A percentile compares a stretch with the other conserved stretches of the same genome.
Evolutionary conservation across 2,113 vertebrate genomes (phyloP).

Genomic region (Scophthalmus maximus): DNA sequence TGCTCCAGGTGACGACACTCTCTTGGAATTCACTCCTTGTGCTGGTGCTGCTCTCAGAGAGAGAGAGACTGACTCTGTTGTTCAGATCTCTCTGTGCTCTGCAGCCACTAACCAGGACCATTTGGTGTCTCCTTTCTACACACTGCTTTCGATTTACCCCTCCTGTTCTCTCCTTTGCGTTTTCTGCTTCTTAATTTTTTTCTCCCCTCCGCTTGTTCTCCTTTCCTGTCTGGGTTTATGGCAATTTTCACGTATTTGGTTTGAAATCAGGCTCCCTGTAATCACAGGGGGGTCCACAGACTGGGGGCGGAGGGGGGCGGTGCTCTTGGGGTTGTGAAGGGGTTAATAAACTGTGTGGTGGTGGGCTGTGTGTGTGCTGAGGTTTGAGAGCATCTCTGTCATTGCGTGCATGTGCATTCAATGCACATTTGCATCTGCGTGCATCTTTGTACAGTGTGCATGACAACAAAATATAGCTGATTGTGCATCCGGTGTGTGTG

Average conservation of each 20-base stretch:
- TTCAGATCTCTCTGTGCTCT: slow-evolving; percentile 71
- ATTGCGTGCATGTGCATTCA: slow-evolving; percentile 13
- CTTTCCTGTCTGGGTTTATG: slow-evolving; percentile 63
- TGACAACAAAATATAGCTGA: slow-evolving; percentile 5
- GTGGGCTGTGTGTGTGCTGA: not conserved
- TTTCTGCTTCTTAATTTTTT: slow-evolving; percentile 25
- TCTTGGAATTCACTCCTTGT: slow-evolving; percentile 85
- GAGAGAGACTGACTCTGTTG: slow-evolving; percentile 58
- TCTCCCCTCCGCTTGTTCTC: slow-evolving; percentile 19
- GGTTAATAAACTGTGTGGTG: slow-evolving; percentile 12
- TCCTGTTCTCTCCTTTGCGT: slow-evolving; percentile 24
- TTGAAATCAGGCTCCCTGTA: slow-evolving; percentile 39
- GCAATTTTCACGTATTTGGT: slow-evolving; percentile 67
- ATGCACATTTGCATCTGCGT: slow-evolving; percentile 15
- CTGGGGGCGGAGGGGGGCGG: not conserved
- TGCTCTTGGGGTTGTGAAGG: not conserved
- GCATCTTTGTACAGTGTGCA: not conserved
- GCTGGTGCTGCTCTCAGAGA: slow-evolving; percentile 72
- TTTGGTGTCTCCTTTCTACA: slow-evolving; percentile 78
- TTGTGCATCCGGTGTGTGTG: slow-evolving; percentile 41
- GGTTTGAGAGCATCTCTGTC: slow-evolving; percentile 11
- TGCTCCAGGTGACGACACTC: slow-evolving; percentile 80
- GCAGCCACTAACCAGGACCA: slow-evolving; percentile 75
- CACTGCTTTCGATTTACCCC: slow-evolving; percentile 46
- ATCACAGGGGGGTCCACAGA: slow-evolving; percentile 24